Evolutionary conservation across 1,140 invertebrate species (phyloP).

Genomic region (Yoshiicerus persimilis): DNA sequence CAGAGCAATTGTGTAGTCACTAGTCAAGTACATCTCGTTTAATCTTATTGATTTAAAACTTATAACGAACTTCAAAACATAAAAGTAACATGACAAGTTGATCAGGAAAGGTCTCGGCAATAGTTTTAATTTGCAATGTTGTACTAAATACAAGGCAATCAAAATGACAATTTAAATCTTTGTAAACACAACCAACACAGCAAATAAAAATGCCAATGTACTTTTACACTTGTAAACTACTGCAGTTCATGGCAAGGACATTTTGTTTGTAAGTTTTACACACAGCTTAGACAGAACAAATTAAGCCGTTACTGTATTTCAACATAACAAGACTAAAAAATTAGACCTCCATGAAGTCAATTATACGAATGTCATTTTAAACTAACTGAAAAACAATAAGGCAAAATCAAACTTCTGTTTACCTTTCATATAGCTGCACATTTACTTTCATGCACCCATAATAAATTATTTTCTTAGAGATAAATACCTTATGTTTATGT

Average conservation of each 20-base stretch:
- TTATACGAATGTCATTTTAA: neutral
- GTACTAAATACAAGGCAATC: neutral
- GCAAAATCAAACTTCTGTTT: neutral
- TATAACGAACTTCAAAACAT: no score
- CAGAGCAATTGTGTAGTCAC: no score
- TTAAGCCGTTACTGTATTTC: neutral
- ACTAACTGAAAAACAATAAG: neutral
- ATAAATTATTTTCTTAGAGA: no score
- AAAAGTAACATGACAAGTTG: no score
- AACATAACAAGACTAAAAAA: neutral
- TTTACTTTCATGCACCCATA: neutral
- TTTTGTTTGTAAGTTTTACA: neutral
- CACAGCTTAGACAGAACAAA: no score
- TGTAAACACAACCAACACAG: neutral
- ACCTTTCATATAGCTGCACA: no score
- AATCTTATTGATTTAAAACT: no score
- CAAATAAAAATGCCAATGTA: neutral
- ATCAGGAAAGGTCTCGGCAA: neutral
- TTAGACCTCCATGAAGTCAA: neutral
- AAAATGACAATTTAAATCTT: neutral
- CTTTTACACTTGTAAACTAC: neutral
- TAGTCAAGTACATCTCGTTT: no score
- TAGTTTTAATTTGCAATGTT: neutral
- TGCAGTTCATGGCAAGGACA: neutral
- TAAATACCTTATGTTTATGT: no score